phyloP scores from a whole-genome alignment of 2,113 vertebrate genomes.

The Ciconia boyciana region DNA sequence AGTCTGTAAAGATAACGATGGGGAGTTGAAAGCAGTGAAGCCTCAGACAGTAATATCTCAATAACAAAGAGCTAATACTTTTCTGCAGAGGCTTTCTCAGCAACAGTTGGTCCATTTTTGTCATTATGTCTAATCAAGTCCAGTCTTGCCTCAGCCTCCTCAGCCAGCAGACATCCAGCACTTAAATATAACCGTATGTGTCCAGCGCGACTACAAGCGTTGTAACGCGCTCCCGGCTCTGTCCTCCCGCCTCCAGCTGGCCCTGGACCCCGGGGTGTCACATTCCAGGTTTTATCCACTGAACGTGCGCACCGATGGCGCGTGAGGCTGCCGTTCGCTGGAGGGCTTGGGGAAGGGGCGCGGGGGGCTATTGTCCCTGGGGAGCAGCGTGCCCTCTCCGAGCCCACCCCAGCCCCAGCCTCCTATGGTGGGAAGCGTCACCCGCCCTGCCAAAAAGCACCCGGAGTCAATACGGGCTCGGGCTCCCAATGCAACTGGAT shows the following conservation, averaged over 20 bases:
- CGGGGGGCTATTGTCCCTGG: neutral
- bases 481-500: rapidly evolving
- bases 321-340: neutral
- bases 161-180: constrained; percentile 54
- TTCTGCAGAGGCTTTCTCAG: constrained; percentile 47
- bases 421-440: rapidly evolving
- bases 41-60: constrained; percentile 54
- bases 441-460: neutral
- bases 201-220: neutral
- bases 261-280: neutral
- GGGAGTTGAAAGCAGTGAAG: constrained; percentile 56
- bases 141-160: constrained; percentile 60
- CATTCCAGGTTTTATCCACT: constrained; percentile 41
- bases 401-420: neutral
- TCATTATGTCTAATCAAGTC: constrained; percentile 66
- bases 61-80: constrained; percentile 47
- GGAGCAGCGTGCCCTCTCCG: neutral
- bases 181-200: constrained; percentile 67
- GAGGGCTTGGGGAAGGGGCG: neutral
- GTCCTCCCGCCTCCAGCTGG: constrained; percentile 48
- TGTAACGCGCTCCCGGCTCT: neutral
- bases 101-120: constrained; percentile 66
- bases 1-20: constrained; percentile 64
- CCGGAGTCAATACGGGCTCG: rapidly evolving
- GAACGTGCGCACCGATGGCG: rapidly evolving